Evolutionary conservation across 1,140 invertebrate species (phyloP), one percentile per base, ranked within the genome.

Genomic region (Penaeus indicus): DNA sequence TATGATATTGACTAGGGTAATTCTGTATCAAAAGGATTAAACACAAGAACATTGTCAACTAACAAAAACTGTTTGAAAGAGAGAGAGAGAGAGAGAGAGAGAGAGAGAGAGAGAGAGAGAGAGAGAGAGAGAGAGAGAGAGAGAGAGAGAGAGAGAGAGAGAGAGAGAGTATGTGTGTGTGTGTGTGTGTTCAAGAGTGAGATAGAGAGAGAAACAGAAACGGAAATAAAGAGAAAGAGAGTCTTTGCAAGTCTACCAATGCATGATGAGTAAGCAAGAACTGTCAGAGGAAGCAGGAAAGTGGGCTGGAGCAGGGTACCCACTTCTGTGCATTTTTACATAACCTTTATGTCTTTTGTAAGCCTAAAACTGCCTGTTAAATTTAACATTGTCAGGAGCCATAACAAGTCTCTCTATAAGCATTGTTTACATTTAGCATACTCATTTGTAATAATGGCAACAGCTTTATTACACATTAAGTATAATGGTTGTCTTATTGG

Each of bases 121-220:
- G 81, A 38, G 8, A 84, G 25, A n/a, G 72, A 54, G 60, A 84
- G 72, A 42, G 62, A 63, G 80, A 82, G 80, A 22, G 60, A 67
- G 21, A 38, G 81, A 60, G 72, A 62, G n/a, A 62, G 25, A 54
- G 67, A 13, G 80, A 63, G 80, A 10, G 80, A 32, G 13, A 60
- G 80, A 13, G 80, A 32, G 32, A 32, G 32, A 32, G 11, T 54
- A 54, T 54, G 11, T 54, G 11, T 54, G 11, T 54, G 11, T 54
- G 11, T 54, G 11, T 54, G 11, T 54, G 11, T 54, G 11, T 54
- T n/a, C n/a, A n/a, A 47, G 11, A 47, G 47, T 3, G 11, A 47
- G 47, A 47, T 7, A 83, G 81, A n/a, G 61, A 69, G 61, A 63
- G 32, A 32, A 32, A 32, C 1, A 32, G 32, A 32, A 2, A 32